phyloP scores from a whole-genome alignment of 2,888 invertebrate species.

The Ferdinandea cuprea region DNA sequence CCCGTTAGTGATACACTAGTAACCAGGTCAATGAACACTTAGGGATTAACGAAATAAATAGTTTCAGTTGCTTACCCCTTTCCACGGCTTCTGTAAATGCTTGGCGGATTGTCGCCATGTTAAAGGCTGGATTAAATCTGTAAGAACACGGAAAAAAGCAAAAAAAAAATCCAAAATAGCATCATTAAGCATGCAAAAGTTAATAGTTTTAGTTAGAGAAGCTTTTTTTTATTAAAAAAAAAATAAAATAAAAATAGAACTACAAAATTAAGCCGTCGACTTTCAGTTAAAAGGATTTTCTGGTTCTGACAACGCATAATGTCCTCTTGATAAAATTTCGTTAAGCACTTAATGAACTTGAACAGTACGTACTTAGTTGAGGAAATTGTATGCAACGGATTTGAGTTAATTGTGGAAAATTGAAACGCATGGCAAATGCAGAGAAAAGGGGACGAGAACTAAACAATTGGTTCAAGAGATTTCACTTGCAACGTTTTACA shows the following conservation, averaged over 20 bases:
- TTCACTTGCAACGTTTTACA: too few species aligned
- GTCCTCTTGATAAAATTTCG: neutral
- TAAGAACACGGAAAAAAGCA: conserved; percentile 76
- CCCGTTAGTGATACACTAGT: conserved; percentile 19
- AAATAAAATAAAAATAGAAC: too few species aligned
- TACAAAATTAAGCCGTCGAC: conserved; percentile 11
- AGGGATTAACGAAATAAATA: conserved; percentile 54
- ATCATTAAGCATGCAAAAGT: conserved; percentile 61
- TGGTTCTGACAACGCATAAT: conserved; percentile 5
- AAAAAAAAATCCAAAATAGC: conserved; percentile 63
- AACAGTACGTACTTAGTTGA: too few species aligned
- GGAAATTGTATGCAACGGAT: neutral
- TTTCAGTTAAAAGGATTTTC: conserved; percentile 38
- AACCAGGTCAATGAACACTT: conserved; percentile 68
- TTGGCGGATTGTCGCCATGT: conserved; percentile 96
- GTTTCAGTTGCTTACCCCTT: conserved; percentile 86
- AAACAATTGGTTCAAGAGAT: neutral
- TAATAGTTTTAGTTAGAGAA: conserved; percentile 42
- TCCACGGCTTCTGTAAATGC: conserved; percentile 97
- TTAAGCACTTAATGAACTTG: neutral
- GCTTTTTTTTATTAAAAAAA: conserved; percentile 9
- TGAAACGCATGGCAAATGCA: neutral
- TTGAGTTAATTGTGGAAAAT: neutral
- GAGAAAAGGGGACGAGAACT: neutral
- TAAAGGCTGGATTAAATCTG: conserved; percentile 96